Evolutionary conservation across 2,888 invertebrate genomes (phyloP), one percentile per base, ranked within the genome.

Genomic region (Eupithecia abbreviata): DNA sequence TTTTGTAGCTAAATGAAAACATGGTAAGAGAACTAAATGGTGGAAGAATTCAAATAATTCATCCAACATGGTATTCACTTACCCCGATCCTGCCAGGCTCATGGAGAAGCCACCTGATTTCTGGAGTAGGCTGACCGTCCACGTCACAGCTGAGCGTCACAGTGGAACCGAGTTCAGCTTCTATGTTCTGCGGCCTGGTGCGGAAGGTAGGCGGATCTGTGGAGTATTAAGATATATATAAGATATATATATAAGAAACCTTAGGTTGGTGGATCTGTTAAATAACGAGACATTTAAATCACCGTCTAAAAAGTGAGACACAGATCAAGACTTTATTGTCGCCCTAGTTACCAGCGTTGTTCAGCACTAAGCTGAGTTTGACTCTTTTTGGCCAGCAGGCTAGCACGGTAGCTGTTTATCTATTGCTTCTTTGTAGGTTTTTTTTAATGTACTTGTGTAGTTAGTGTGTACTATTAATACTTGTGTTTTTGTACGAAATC

Each of bases 101-200:
- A 86, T 97, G 97, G 88, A 97, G 97, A 79, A 97, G 96, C 99
- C 99, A 99, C 49, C 97, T 96, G 79, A 99, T 97, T 85, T 98
- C 97, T 0, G 99, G 98, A 10, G 96, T 93, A 0, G 99, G 99
- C 89, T 98, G 98, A 13, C 98, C 98, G 83, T 98, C 98, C 0
- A 98, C 98, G 85, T 98, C 97, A 89, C 99, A 99, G 74, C 96
- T 96, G 81, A 99, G 95, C 10, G 97, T 97, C 1, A 98, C 98
- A 18, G 96, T 96, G 15, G 97, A 96, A 0, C 97, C 98, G 41
- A 96, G 90, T 82, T 98, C 98, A 0, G 98, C 98, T 88, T 98
- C 98, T 43, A 97, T 96, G 81, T 97, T 97, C 82, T 96, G 95
- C 0, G 98, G 98, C 78, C 96, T 96, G 67, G 96, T 96, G 77